phyloP scores from a whole-genome alignment of 2,113 vertebrate genomes.

The Psittacara wagleri region DNA sequence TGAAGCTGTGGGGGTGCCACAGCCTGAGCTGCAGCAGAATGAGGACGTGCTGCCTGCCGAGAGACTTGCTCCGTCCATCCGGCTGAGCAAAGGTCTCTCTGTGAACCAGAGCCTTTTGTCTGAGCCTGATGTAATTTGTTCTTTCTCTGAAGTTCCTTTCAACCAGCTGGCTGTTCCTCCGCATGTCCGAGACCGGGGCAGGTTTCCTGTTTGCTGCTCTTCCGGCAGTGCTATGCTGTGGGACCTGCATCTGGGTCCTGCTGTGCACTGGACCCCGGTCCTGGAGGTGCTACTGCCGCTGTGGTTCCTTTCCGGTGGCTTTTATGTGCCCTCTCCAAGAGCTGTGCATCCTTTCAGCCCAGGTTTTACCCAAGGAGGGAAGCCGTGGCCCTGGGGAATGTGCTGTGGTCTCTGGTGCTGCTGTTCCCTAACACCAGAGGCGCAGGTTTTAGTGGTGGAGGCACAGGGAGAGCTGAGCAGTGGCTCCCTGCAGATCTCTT shows the following conservation, averaged over 20 bases:
- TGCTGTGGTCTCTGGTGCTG: accelerated
- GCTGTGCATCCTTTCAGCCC: neutral
- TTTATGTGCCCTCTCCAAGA: neutral
- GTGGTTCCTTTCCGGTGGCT: neutral
- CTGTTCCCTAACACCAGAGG: accelerated
- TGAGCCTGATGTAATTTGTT: neutral
- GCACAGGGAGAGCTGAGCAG: neutral
- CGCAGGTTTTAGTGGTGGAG: neutral
- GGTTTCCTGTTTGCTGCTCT: neutral
- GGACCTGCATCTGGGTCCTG: neutral
- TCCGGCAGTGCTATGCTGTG: neutral
- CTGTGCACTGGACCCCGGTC: neutral
- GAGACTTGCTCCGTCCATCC: neutral
- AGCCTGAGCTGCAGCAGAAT: neutral
- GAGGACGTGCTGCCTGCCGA: neutral
- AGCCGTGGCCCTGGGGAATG: accelerated
- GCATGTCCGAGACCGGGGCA: accelerated
- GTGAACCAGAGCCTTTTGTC: neutral
- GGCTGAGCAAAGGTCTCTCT: neutral
- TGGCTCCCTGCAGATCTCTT: neutral
- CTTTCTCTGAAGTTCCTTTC: neutral
- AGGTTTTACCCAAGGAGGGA: neutral
- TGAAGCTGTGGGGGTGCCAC: neutral
- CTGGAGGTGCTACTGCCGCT: accelerated
- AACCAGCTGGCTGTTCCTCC: neutral